A percentile compares a stretch with the other conserved stretches of the same genome.
Conservation (phyloP, 2,113 vertebrate genomes). For the Scomber japonicus region DNA sequence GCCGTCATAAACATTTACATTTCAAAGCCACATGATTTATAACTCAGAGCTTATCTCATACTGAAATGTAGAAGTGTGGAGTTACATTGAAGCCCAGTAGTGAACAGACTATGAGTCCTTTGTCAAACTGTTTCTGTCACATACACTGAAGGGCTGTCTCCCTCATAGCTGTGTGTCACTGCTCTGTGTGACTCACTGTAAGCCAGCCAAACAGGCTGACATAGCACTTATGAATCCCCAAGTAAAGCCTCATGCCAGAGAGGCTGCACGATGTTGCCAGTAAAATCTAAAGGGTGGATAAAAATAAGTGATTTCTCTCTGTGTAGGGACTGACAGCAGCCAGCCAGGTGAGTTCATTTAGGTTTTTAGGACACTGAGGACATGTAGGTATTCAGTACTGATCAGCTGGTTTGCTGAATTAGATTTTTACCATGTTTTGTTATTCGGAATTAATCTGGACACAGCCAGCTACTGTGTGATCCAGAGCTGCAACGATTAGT, state of each 20-base stretch:
- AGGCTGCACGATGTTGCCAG: constrained; percentile 44
- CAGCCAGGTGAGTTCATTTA: constrained; percentile 45
- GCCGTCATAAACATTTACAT: too few species aligned
- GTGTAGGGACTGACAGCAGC: constrained; percentile 17
- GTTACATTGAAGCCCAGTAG: constrained; percentile 23
- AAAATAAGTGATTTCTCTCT: constrained; percentile 40
- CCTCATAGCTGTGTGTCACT: constrained; percentile 55
- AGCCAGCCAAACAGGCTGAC: constrained; percentile 69
- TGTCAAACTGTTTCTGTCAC: constrained; percentile 41
- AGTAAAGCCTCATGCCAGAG: constrained; percentile 51
- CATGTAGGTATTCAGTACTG: not conserved
- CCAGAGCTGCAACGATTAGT: too few species aligned
- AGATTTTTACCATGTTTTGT: too few species aligned
- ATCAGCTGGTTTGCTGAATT: not conserved
- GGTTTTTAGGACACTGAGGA: not conserved
- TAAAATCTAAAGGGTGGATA: constrained; percentile 37
- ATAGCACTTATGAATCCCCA: constrained; percentile 66
- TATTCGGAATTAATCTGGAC: not conserved
- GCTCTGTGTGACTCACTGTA: constrained; percentile 64
- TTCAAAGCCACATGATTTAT: not conserved
- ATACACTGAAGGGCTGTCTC: constrained; percentile 56
- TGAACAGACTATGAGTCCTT: constrained; percentile 60
- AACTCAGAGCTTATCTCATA: not conserved
- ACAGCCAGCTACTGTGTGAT: not conserved
- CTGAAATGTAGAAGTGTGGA: not conserved